Base-by-base conservation (phyloP, 2,888 invertebrate genomes). In the Muscina levida region DNA sequence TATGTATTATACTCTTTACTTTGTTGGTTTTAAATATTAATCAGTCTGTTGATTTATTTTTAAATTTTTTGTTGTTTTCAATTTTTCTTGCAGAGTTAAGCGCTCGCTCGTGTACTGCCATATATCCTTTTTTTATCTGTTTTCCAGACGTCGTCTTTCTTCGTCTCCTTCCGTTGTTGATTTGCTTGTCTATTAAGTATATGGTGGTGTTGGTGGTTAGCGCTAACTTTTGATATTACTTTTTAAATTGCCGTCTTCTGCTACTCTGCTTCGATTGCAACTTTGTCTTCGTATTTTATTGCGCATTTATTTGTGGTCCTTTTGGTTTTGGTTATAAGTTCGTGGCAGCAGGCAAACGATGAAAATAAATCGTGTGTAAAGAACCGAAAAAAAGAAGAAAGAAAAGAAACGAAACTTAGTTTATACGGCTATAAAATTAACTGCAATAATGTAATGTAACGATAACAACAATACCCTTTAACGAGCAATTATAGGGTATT, bases 21-120 rank as follows among this genome's bases (percentile, higher is more conserved):
- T 74, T n/a, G n/a, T 31, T 31, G 31, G 3, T 31, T 31, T 81
- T 62, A 62, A 59, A 62, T 73, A 81, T 77, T 62, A 88, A 89
- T 89, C 89, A 89, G 89, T 89, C 89, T 89, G 89, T 89, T 88
- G 89, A 89, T 87, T 89, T 88, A 86, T 87, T 86, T 84, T 39
- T 86, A 85, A 84, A 85, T 85, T 85, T 83, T 87, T 85, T 86
- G 79, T 62, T 59, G n/a, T n/a, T 81, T 85, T 85, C 84, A 86
- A 85, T 83, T 85, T 85, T 83, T 82, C n/a, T 77, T 84, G 82
- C 84, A 83, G 86, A 79, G 85, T 86, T 85, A 86, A 86, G 31
- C 31, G 31, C 31, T 31, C 84, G 85, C 82, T 84, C n/a, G n/a
- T n/a, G n/a, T n/a, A n/a, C n/a, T n/a, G n/a, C n/a, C n/a, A n/a